Base-by-base conservation (phyloP, 2,113 vertebrate species). In the Nipponia nippon region DNA sequence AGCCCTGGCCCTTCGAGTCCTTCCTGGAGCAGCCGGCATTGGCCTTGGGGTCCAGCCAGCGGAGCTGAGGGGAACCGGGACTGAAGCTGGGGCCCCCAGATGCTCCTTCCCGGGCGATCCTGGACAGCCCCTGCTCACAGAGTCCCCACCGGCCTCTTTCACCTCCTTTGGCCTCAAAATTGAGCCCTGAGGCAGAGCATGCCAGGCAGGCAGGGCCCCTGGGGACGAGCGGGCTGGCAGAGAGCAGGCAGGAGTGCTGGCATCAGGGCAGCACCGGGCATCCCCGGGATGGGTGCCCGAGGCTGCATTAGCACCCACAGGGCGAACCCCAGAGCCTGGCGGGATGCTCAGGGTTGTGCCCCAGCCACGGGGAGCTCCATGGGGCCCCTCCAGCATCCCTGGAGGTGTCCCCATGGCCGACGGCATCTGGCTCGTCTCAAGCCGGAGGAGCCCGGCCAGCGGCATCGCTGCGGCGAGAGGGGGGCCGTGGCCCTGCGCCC, bases 81-180 rank as follows among this genome's bases (percentile, higher is more conserved):
- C 42, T 1, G 2, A 50, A 2, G 2, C 10, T 0, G 1, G 26
- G 13, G 13, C 19, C 15, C 25, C 47, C 3, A 4, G 14, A 29
- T 1, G 3, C 40, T 55, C 52, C 71, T 34, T 10, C 38, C 30
- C 16, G 71, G n/a, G 16, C 4, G 4, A 40, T 26, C 32, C 65
- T 4, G 7, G 4, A 12, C 20, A 27, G 27, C 55, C 40, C 13
- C 29, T 10, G 16, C 55, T 14, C 14, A 2, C 21, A 10, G 44
- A 16, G 13, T 38, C 65, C 50, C 66, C 2, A 3, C 19, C 11
- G 0, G 13, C 44, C 6, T 23, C 23, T 52, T 34, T 50, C 29
- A 25, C 55, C 50, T 58, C 42, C 13, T 85, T 46, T 46, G 13
- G 44, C 67, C 67, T 36, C 77, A 62, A 36, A 32, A 14, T 18